These are phyloP conservation scores for Anabacerthia variegaticeps DNA, from an alignment of 2,797 vertebrate genomes.

Conservation along the genomic window DNA sequence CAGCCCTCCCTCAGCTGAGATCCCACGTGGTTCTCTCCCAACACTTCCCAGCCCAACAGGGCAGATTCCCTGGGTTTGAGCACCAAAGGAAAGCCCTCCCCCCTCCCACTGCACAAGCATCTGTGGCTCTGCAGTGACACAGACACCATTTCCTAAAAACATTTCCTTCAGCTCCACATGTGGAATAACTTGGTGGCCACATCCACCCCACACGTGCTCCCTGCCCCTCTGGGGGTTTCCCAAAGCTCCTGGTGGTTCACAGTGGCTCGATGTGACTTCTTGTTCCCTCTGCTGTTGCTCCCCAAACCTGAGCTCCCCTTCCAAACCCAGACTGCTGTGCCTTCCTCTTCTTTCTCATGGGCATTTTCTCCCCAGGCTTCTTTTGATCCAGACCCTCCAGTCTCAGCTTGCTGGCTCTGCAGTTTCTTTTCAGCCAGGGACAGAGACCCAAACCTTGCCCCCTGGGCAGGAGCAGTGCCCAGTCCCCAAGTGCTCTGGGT, in stretches of 20 bases:
- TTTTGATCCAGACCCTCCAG: neutral
- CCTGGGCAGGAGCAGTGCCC: rapidly evolving
- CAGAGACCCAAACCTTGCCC: neutral
- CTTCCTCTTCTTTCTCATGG: neutral
- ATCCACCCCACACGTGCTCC: neutral
- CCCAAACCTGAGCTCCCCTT: neutral
- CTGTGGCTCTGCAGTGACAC: slow-evolving; percentile 79
- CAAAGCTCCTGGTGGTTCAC: slow-evolving; percentile 41
- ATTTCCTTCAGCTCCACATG: slow-evolving; percentile 86
- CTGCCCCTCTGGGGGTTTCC: slow-evolving; percentile 77
- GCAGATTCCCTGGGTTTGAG: neutral
- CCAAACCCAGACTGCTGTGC: neutral
- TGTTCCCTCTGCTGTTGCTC: neutral
- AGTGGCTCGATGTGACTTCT: neutral
- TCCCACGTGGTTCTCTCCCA: neutral
- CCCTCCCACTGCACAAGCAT: slow-evolving; percentile 75
- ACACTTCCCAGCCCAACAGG: neutral
- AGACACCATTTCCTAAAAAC: slow-evolving; percentile 84
- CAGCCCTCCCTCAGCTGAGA: neutral
- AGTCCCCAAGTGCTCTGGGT: neutral
- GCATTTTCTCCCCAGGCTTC: neutral
- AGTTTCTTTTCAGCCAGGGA: neutral
- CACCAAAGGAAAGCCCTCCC: neutral
- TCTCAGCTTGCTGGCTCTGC: neutral
- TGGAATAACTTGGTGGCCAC: slow-evolving; percentile 83